Percentiles rank a stretch among this genome's conserved stretches.
phyloP scores from a whole-genome alignment of 2,888 invertebrate species.

The Frankliniella fusca region DNA sequence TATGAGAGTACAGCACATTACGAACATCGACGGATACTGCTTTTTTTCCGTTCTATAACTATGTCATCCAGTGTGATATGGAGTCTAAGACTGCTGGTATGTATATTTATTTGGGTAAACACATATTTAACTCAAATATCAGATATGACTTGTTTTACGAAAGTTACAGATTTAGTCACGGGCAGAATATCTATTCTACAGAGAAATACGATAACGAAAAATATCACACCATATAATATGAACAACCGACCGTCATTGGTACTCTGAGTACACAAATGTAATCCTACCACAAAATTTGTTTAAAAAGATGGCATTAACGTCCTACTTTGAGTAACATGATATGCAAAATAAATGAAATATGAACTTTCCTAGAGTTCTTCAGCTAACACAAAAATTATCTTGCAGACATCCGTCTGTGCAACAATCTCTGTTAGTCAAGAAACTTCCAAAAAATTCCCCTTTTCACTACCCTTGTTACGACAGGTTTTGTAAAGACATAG shows the following conservation, averaged over 20 bases:
- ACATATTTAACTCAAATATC: too few relatives aligned
- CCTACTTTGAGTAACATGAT: background rate
- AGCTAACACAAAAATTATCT: background rate
- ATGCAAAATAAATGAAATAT: slow-evolving; percentile 7
- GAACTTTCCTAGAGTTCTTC: background rate
- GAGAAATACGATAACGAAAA: slow-evolving; percentile 1
- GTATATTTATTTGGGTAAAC: too few relatives aligned
- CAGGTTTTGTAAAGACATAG: too few relatives aligned
- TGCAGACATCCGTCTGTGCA: too few relatives aligned
- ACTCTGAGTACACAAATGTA: background rate
- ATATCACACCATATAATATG: slow-evolving; percentile 5
- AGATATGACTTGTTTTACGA: background rate
- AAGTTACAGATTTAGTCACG: background rate
- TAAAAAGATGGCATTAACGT: background rate
- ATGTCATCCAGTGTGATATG: too few relatives aligned
- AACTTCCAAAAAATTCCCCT: too few relatives aligned
- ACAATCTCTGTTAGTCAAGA: too few relatives aligned
- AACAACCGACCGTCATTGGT: background rate
- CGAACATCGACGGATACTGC: too few relatives aligned
- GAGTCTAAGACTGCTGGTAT: too few relatives aligned
- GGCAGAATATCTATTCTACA: background rate
- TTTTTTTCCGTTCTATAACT: too few relatives aligned
- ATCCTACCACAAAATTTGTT: background rate
- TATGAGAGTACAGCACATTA: too few relatives aligned
- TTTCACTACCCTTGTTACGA: too few relatives aligned